A percentile compares a stretch with the other conserved stretches of the same genome.
Conservation (phyloP, 2,888 invertebrate genomes). For the Mamestra brassicae region DNA sequence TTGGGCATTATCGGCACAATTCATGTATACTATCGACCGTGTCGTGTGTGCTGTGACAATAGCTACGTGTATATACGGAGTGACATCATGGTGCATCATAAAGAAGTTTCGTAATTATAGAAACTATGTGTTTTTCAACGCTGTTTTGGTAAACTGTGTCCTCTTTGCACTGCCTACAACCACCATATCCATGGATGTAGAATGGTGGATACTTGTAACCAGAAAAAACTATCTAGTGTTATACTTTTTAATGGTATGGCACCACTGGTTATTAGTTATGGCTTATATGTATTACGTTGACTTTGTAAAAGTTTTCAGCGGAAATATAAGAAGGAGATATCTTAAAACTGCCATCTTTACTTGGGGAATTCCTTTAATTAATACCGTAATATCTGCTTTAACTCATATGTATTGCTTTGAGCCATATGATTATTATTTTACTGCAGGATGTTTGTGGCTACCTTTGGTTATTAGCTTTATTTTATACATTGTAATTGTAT, state of each 20-base stretch:
- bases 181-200: not conserved
- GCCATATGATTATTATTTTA: not conserved
- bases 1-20: no score
- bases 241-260: not conserved
- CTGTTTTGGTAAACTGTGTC: not conserved
- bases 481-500: not conserved
- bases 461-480: not conserved
- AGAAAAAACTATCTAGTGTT: not conserved
- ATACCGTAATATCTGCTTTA: not conserved
- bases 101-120: constrained; percentile 2
- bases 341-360: not conserved
- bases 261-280: constrained; percentile 7
- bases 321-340: not conserved
- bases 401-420: not conserved
- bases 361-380: constrained; percentile 7
- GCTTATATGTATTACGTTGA: constrained; percentile 4
- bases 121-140: constrained; percentile 3
- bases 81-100: not conserved
- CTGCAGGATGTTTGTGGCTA: not conserved
- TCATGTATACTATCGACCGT: not conserved
- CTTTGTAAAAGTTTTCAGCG: constrained; percentile 1
- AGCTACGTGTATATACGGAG: not conserved
- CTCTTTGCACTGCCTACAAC: not conserved
- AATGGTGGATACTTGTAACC: not conserved
- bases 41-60: not conserved